Conservation (phyloP, 1,140 invertebrate species). For the Drosophila parabipectinata region DNA sequence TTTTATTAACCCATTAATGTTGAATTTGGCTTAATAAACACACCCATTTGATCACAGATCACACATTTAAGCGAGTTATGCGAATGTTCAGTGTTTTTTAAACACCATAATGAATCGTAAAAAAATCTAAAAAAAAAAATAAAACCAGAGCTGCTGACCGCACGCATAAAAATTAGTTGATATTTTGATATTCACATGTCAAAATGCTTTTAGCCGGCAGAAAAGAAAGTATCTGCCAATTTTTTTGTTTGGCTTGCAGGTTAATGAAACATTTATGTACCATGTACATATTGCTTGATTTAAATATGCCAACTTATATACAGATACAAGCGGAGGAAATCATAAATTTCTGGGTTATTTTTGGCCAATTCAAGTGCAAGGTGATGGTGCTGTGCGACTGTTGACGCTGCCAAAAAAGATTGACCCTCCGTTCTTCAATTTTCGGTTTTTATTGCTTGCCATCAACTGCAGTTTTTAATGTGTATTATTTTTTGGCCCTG, state of each 20-base stretch:
- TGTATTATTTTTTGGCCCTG: slow-evolving; percentile 18
- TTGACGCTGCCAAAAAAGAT: slow-evolving; percentile 62
- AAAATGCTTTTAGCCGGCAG: slow-evolving; percentile 67
- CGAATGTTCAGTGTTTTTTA: slow-evolving; percentile 45
- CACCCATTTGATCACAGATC: slow-evolving; percentile 18
- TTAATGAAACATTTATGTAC: slow-evolving; percentile 38
- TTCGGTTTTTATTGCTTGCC: slow-evolving; percentile 30
- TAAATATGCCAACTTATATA: slow-evolving; percentile 1
- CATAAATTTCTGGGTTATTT: slow-evolving; percentile 68
- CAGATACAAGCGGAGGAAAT: slow-evolving; percentile 29
- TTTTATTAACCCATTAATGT: slow-evolving; percentile 68
- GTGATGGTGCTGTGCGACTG: slow-evolving; percentile 31
- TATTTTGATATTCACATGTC: slow-evolving; percentile 61
- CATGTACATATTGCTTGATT: slow-evolving; percentile 1
- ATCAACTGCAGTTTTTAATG: slow-evolving; percentile 17
- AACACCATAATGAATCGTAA: slow-evolving; percentile 52
- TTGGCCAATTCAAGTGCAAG: slow-evolving; percentile 76
- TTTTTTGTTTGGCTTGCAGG: slow-evolving; percentile 17
- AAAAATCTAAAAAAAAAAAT: slow-evolving; percentile 18
- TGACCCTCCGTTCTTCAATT: slow-evolving; percentile 23
- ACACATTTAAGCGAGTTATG: slow-evolving; percentile 47
- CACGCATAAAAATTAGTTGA: slow-evolving; percentile 34
- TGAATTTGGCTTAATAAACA: slow-evolving; percentile 39
- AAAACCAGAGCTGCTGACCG: slow-evolving; percentile 3
- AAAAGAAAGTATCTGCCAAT: neutral